These are phyloP conservation scores for Autographa pulchrina DNA, from an alignment of 2,888 invertebrate species.

Conservation along the genomic window DNA sequence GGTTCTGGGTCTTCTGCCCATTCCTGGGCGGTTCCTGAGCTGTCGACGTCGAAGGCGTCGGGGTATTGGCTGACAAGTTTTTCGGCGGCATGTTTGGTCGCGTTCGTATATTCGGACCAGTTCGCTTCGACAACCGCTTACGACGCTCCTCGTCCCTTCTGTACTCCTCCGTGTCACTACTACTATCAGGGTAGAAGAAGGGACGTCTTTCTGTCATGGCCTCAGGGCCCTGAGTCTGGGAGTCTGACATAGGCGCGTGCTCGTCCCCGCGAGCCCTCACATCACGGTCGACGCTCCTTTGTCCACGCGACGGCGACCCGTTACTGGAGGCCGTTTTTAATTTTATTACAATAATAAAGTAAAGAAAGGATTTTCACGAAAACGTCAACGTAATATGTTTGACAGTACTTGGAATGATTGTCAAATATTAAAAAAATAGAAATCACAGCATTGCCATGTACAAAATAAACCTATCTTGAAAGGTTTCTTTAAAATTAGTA, in stretches of 20 bases:
- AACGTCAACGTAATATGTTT: conserved; percentile 62
- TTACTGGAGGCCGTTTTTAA: conserved; percentile 57
- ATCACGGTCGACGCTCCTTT: conserved; percentile 77
- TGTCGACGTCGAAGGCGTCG: conserved; percentile 80
- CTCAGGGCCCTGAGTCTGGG: conserved; percentile 79
- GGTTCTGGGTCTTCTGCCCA: conserved; percentile 71
- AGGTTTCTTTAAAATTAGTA: not conserved
- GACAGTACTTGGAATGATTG: conserved; percentile 44
- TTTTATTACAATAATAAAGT: conserved; percentile 43
- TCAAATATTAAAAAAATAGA: not conserved
- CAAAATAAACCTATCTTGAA: not conserved
- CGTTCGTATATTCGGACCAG: conserved; percentile 74
- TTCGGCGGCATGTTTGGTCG: conserved; percentile 80
- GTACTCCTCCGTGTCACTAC: conserved; percentile 96
- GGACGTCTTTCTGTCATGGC: conserved; percentile 82
- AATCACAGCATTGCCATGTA: conserved; percentile 29
- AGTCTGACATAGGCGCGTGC: conserved; percentile 83
- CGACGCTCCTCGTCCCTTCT: conserved; percentile 93
- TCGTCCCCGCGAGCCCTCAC: conserved; percentile 80
- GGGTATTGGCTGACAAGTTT: conserved; percentile 73
- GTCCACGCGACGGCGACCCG: conserved; percentile 62
- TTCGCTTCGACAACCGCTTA: conserved; percentile 83
- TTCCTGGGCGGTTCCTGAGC: conserved; percentile 76
- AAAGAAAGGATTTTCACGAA: conserved; percentile 55
- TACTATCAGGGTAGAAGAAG: conserved; percentile 91